Base-by-base conservation (phyloP, 2,113 vertebrate species). In the Ageneiosus marmoratus region DNA sequence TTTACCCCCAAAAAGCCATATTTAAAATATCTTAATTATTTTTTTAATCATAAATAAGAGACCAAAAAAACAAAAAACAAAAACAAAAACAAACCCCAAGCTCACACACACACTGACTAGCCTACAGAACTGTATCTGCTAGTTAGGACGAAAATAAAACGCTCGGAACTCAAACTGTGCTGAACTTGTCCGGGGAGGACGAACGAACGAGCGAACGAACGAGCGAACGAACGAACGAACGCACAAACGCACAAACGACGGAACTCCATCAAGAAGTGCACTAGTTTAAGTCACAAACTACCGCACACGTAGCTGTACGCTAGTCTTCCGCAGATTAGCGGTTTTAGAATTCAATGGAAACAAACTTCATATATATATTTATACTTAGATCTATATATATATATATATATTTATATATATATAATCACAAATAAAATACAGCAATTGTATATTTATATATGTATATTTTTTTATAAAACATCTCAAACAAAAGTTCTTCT, bases 1-100 rank as follows among this genome's bases (percentile, higher is more conserved):
- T 96, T 94, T 95, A 96, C 96, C 95, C 95, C 94, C 94, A 58
- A 92, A 95, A 95, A 92, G 94, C 95, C 94, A 95, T 94, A 94
- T 95, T 95, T 83, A 95, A 90, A 96, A 97, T 96, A 96, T 95
- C 94, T 96, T 93, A 93, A 94, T 92, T 93, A 95, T 94, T 34
- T 70, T 60, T 46, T 78, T 96, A 93, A 85, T 90, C 85, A 96
- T 96, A 97, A 97, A 97, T 97, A 96, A 96, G 92, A 94, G 94
- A 92, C 94, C 95, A 95, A 77, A 77, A 85, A 77, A 95, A 29
- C 82, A 86, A 77, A 65, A 46, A 16, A 79, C 95, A 95, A 93
- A 46, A 94, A 84, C 67, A 65, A 29, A n/a, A 29, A 95, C 94
- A 83, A 76, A 79, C 75, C 9, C 22, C 95, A 95, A 94, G 78